Conservation (phyloP, 1,140 invertebrate species). For the Whitmania pigra region DNA sequence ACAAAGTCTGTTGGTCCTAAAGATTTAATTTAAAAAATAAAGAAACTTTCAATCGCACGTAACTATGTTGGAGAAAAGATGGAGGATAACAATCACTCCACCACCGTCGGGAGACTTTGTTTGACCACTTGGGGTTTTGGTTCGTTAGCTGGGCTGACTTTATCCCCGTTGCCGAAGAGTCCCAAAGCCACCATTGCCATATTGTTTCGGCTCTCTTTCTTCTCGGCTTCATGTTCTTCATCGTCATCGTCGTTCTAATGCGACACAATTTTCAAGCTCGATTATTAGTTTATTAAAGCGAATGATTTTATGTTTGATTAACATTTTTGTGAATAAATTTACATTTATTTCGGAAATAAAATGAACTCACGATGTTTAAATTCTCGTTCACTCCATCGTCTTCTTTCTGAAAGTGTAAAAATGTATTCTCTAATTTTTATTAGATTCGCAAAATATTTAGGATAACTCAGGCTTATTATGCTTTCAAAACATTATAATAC, state of each 20-base stretch:
- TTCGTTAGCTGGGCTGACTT: conserved; percentile 3
- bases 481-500: neutral
- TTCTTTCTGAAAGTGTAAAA: neutral
- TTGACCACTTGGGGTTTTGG: neutral
- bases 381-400: conserved; percentile 8
- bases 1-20: no score
- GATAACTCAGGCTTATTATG: neutral
- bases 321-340: neutral
- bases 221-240: conserved; percentile 1
- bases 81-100: no score
- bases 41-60: no score
- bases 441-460: neutral
- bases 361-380: conserved; percentile 1
- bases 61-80: no score
- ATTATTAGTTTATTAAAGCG: neutral
- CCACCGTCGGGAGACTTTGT: neutral
- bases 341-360: neutral
- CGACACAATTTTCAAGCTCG: neutral
- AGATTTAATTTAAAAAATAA: no score
- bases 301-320: neutral
- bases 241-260: neutral
- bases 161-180: conserved; percentile 2
- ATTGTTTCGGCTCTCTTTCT: neutral
- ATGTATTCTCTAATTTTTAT: neutral
- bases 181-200: conserved; percentile 7